A percentile compares a stretch with the other conserved stretches of the same genome.
Conservation (phyloP, 2,797 vertebrate genomes). For the Anisognathus igniventris region DNA sequence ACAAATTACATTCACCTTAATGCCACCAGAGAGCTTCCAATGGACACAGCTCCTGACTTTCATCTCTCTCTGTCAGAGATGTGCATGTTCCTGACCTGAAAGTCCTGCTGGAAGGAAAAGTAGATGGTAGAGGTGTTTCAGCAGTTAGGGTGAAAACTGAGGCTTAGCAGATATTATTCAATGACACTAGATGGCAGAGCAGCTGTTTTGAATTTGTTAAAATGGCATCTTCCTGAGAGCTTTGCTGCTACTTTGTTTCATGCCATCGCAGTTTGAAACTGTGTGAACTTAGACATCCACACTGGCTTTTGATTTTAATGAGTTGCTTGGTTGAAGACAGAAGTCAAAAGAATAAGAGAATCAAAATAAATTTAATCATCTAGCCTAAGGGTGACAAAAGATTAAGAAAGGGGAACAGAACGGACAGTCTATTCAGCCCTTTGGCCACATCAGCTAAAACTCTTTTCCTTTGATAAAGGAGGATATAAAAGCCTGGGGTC, state of each 20-base stretch:
- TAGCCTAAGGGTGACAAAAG: not conserved
- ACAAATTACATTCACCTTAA: not conserved
- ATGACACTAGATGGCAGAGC: conserved; percentile 59
- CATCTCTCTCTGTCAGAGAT: not conserved
- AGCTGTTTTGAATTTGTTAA: conserved; percentile 11
- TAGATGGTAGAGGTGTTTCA: not conserved
- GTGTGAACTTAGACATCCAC: not conserved
- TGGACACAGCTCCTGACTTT: not conserved
- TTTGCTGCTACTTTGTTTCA: not conserved
- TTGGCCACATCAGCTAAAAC: not conserved
- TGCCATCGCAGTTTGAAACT: not conserved
- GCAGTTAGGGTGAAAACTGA: not conserved
- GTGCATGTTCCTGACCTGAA: not conserved
- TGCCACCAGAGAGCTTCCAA: not conserved
- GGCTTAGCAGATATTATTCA: not conserved
- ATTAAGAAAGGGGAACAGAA: not conserved
- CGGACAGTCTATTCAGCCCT: not conserved
- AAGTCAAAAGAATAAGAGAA: not conserved
- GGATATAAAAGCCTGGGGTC: not conserved
- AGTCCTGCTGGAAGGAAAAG: not conserved
- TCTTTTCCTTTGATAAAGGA: not conserved
- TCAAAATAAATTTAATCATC: not conserved
- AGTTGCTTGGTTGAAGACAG: not conserved
- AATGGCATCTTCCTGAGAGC: not conserved
- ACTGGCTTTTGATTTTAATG: not conserved